phyloP scores from a whole-genome alignment of 2,113 vertebrate species.

The Eptesicus fuscus region DNA sequence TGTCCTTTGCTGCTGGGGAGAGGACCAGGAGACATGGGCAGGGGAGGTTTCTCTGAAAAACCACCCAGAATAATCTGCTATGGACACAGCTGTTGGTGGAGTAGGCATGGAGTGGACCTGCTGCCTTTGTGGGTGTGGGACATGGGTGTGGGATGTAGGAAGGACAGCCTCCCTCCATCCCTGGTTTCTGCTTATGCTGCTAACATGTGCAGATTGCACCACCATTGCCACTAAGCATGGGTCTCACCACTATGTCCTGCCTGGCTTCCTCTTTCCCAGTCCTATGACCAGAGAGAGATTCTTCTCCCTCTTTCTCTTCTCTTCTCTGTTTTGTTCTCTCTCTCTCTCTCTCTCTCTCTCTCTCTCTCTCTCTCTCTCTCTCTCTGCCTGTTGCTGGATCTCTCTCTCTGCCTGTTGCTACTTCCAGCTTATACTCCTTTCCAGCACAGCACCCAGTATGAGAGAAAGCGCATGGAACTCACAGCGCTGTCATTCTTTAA shows the following conservation, averaged over 20 bases:
- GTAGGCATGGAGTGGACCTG: neutral
- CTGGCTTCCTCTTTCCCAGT: neutral
- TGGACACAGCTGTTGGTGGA: neutral
- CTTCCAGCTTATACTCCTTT: neutral
- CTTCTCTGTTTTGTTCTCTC: no score
- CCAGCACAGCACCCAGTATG: neutral
- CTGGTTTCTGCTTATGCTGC: neutral
- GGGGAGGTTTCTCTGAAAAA: neutral
- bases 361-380: no score
- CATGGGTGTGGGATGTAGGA: neutral
- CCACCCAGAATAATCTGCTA: neutral
- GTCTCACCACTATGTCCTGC: neutral
- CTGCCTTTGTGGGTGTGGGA: neutral
- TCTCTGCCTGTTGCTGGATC: rapidly evolving
- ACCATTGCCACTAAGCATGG: neutral
- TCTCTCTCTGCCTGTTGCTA: neutral
- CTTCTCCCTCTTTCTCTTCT: neutral
- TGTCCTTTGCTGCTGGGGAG: neutral
- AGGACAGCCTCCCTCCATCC: no score
- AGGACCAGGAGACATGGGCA: neutral
- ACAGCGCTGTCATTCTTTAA: neutral
- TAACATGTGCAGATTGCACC: neutral
- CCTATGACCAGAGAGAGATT: neutral
- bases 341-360: no score
- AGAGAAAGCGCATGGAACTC: neutral